Evolutionary conservation across 2,113 vertebrate genomes (phyloP), one percentile per base, ranked within the genome.

Genomic region (Seriola dumerili): DNA sequence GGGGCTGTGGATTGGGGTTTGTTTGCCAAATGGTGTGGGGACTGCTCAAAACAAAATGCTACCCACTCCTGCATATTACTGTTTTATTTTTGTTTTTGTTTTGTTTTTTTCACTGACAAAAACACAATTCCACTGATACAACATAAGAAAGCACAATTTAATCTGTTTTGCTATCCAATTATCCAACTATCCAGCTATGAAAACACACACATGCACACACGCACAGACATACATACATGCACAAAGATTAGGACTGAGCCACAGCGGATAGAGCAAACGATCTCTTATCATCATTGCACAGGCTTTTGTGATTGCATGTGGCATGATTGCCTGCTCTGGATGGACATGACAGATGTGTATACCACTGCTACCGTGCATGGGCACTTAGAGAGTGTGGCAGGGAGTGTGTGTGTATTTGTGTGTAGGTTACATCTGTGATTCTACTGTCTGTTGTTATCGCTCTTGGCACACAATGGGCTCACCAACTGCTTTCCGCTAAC

Each of bases 201-300:
- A 71, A 68, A 80, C 61, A 72, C 59, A 73, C 64, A 65, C 32
- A 25, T 13, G 9, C 25, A 12, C 71, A 65, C 55, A 46, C 62
- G 52, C 52, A 46, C 34, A 76, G 0, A 48, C 71, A 82, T 3
- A 74, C 57, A 63, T 3, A 69, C 59, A 38, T 10, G 17, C 72
- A 58, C 59, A 79, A 54, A 83, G 82, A 88, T 90, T 84, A 89
- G 83, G 73, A 83, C 59, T 83, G 72, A 87, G 79, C 76, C 86
- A 78, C 34, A 4, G 57, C 67, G 67, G 86, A 87, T 54, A 86
- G 23, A 86, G 88, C 72, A 81, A 79, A 83, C 78, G 42, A 86
- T 86, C 86, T 84, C 90, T 91, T 88, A 91, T 91, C 91, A 76
- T 86, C 82, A 74, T 65, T 66, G 72, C 59, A 71, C 88, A 92